Evolutionary conservation across 2,888 invertebrate species (phyloP), one percentile per base, ranked within the genome.

Genomic region (Drosophila stalkeri): DNA sequence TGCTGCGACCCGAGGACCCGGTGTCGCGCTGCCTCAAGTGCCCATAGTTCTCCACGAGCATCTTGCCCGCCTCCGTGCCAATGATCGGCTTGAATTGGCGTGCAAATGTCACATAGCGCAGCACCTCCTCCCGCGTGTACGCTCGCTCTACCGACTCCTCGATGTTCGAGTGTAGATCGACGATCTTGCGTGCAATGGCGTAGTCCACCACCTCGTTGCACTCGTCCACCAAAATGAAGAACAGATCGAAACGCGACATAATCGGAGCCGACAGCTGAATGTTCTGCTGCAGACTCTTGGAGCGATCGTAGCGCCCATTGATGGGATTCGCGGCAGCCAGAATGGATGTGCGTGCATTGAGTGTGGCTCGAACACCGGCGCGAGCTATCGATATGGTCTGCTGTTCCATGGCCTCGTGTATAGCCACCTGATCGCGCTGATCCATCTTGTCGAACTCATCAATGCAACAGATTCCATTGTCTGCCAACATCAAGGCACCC

Each of bases 401-500:
- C 91, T 99, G 99, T 94, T 99, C 99, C 99, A 99, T 99, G 5
- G 99, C 99, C 94, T 99, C 99, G 94, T 99, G 99, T 82, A 99
- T 99, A 52, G 99, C 99, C 8, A 99, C 99, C 93, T 99, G 99
- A 94, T 99, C 99, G 55, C 96, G 95, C 0, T 95, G 95, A 92
- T 99, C 99, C 99, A 99, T 99, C 94, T 99, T 99, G 93, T 99
- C 99, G 93, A 99, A 99, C 94, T 99, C 99, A 91, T 99, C 99
- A 86, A 99, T 99, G 92, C 99, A 99, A 90, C 99, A 99, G 54
- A 99, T 97, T 7, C 99, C 98, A 92, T 99, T 99, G 93, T 99
- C 99, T 0, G 99, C 99, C 90, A 99, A 94, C 99, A 99, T 99
- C 37, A 99, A 94, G 0, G 99, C 99, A n/a, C 99, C 99, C 9